Percentiles rank a stretch among this genome's conserved stretches.
phyloP scores from a whole-genome alignment of 2,113 vertebrate species.

The Petromus typicus region DNA sequence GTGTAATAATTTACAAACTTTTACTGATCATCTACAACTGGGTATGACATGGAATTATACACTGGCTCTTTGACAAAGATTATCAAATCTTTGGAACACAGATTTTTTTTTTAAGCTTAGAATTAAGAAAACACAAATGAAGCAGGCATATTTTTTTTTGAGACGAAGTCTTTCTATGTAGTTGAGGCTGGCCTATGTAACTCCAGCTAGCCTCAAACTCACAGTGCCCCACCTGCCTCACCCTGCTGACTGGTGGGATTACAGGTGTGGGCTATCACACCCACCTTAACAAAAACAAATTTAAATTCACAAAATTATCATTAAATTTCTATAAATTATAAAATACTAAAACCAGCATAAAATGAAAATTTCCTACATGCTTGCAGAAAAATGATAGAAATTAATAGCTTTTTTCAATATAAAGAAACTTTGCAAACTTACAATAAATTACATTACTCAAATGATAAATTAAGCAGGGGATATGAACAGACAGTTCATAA shows the following conservation, averaged over 20 bases:
- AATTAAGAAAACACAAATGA: constrained; percentile 33
- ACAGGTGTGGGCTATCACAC: neutral
- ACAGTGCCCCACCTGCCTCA: neutral
- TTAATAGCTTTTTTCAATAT: neutral
- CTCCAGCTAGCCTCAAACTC: neutral
- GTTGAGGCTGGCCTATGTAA: neutral
- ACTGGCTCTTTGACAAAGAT: neutral
- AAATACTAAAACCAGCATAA: neutral
- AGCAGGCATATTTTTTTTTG: neutral
- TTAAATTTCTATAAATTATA: neutral
- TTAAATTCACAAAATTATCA: constrained; percentile 11
- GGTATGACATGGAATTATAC: neutral
- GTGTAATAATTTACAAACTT: neutral
- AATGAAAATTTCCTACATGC: neutral
- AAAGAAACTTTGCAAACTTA: neutral
- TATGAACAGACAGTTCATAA: neutral
- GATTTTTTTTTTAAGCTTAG: constrained; percentile 31
- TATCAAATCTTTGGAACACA: neutral
- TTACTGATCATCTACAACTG: neutral
- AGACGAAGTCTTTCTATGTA: neutral
- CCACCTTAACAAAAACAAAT: neutral
- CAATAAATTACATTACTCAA: neutral
- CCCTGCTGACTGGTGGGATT: neutral
- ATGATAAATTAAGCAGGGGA: neutral
- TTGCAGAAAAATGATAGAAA: neutral